Evolutionary conservation across 2,113 vertebrate genomes (phyloP).

Genomic region (Catagonus wagneri): DNA sequence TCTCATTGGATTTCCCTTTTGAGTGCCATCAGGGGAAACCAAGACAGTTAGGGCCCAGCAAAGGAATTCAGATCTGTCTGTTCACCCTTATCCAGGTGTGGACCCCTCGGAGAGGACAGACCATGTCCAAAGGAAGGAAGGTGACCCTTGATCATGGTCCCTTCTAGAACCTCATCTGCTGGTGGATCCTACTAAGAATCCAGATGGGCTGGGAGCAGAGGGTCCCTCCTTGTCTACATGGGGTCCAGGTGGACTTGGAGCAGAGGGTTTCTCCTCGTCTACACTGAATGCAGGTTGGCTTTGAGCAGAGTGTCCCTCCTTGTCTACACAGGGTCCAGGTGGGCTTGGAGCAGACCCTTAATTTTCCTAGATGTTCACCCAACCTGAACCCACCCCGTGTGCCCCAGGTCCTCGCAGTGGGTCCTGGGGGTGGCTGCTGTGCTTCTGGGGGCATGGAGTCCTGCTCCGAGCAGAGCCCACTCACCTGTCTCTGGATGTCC

Average conservation of each 20-base stretch:
- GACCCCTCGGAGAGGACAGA: fast-evolving
- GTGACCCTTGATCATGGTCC: fast-evolving
- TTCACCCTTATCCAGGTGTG: fast-evolving
- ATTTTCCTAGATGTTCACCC: fast-evolving
- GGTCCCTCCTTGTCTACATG: background rate
- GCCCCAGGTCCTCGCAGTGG: fast-evolving
- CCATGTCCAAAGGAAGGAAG: fast-evolving
- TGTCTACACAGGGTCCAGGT: background rate
- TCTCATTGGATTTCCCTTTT: fast-evolving
- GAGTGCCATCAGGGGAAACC: background rate
- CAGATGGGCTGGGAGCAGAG: fast-evolving
- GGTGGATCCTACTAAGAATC: fast-evolving
- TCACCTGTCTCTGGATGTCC: conserved; percentile 31
- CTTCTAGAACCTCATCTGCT: fast-evolving
- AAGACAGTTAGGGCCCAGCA: fast-evolving
- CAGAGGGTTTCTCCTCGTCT: fast-evolving
- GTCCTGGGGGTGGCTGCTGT: fast-evolving
- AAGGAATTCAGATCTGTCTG: fast-evolving
- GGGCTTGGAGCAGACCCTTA: fast-evolving
- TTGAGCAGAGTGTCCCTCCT: fast-evolving
- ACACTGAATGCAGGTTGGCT: fast-evolving
- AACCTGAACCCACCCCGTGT: fast-evolving
- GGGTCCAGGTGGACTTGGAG: fast-evolving
- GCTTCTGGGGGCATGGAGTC: fast-evolving
- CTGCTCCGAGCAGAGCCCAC: fast-evolving